A percentile compares a stretch with the other conserved stretches of the same genome.
These are phyloP conservation scores for Adelges cooleyi DNA, from an alignment of 1,140 invertebrate genomes.

Conservation along the genomic window DNA sequence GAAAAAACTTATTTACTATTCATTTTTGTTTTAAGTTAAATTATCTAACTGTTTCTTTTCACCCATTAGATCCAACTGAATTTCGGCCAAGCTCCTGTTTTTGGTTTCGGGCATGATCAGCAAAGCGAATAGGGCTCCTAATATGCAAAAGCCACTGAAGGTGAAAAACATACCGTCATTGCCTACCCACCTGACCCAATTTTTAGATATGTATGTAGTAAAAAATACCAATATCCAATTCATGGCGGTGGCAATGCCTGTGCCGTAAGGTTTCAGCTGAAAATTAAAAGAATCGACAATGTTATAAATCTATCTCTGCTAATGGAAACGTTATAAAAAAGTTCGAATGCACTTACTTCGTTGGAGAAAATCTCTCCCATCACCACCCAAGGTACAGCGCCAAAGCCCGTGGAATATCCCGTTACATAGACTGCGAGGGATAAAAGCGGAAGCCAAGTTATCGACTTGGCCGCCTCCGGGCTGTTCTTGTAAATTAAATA, in stretches of 20 bases:
- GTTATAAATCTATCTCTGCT: background rate
- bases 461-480: constrained; percentile 32
- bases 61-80: background rate
- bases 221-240: constrained; percentile 51
- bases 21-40: no score
- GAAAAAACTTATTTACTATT: no score
- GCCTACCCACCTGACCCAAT: constrained; percentile 46
- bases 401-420: constrained; percentile 41
- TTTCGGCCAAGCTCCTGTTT: constrained; percentile 49
- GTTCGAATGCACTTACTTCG: constrained; percentile 31
- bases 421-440: constrained; percentile 45
- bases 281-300: background rate
- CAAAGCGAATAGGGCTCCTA: constrained; percentile 46
- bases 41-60: no score
- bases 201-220: constrained; percentile 60
- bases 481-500: constrained; percentile 43
- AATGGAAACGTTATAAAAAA: background rate
- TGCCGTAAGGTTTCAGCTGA: constrained; percentile 1
- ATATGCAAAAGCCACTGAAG: constrained; percentile 56
- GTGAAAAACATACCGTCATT: constrained; percentile 64
- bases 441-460: constrained; percentile 43
- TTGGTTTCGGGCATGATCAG: constrained; percentile 67
- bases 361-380: constrained; percentile 49
- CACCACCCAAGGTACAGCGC: constrained; percentile 47
- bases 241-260: background rate